Evolutionary conservation across 1,140 invertebrate species (phyloP).

Genomic region (Sitobion miscanthi): DNA sequence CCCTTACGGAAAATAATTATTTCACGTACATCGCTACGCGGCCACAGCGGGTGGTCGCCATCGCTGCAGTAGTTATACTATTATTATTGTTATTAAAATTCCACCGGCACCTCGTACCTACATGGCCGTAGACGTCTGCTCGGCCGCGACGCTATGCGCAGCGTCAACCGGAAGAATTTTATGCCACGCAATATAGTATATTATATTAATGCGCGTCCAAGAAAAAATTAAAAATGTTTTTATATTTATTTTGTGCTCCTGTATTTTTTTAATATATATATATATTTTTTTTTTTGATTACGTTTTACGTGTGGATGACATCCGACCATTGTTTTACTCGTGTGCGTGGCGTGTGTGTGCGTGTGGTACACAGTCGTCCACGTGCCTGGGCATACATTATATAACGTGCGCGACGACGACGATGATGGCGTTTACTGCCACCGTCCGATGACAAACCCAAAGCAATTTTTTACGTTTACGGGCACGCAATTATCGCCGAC

Average conservation of each 20-base stretch:
- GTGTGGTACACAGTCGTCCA: not conserved
- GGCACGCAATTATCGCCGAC: not conserved
- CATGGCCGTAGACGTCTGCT: not conserved
- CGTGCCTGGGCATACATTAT: constrained; percentile 40
- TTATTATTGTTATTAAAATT: constrained; percentile 27
- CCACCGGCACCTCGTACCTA: not conserved
- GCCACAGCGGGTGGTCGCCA: not conserved
- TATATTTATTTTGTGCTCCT: not conserved
- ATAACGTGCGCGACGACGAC: not conserved
- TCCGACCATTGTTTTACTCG: constrained; percentile 31
- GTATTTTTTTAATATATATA: not conserved
- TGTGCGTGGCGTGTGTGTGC: not conserved
- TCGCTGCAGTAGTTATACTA: not conserved
- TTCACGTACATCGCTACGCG: not conserved
- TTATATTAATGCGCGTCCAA: not conserved
- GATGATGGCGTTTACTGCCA: not conserved
- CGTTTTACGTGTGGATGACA: constrained; percentile 35
- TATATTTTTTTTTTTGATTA: not conserved
- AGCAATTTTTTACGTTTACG: not conserved
- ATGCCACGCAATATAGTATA: not conserved
- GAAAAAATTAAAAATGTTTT: constrained; percentile 20
- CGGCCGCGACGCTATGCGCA: not conserved
- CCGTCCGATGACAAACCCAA: not conserved
- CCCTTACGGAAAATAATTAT: constrained; percentile 24
- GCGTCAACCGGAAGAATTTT: constrained; percentile 17